Evolutionary conservation across 2,888 invertebrate species (phyloP), one percentile per base, ranked within the genome.

Genomic region (Drosophila ustulata): DNA sequence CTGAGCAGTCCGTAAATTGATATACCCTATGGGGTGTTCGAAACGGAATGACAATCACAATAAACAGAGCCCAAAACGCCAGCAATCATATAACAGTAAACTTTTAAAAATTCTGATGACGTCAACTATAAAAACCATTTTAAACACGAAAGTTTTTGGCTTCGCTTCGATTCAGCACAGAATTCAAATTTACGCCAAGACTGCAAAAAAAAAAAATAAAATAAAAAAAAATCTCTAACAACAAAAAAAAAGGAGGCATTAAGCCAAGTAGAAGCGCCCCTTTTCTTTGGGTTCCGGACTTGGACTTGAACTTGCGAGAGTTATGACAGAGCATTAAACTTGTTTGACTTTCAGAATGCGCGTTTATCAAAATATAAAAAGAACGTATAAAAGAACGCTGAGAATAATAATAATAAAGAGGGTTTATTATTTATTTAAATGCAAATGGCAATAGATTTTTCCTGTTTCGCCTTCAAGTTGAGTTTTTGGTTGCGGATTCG

Each of bases 1-100:
- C 26, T 26, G 13, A 26, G 4, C n/a, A 32, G 18, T 23, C n/a
- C 0, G 13, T 4, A 2, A 55, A 46, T 50, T 23, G n/a, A 67
- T 57, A 72, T 58, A 30, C 57, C 50, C 46, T 5, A 41, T 18
- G 32, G 45, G 18, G 9, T 34, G 18, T 26, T 11, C 25, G n/a
- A 55, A 46, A n/a, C 23, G 18, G 18, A 18, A 18, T 18, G 18
- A 47, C 28, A 47, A 39, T 47, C 37, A 47, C 37, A 23, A 56
- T 50, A 66, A 70, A 66, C 57, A 30, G 43, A 50, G 67, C 3
- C 51, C 66, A 43, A 68, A 69, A 64, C 58, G 55, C 56, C 66
- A 77, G 41, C 70, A 67, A 76, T 67, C 85, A 56, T 61, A 78
- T 80, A 82, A 86, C 83, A 75, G 83, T 83, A 81, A 83, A 72